Conservation (phyloP, 2,888 invertebrate genomes). For the Campaea margaritaria region DNA sequence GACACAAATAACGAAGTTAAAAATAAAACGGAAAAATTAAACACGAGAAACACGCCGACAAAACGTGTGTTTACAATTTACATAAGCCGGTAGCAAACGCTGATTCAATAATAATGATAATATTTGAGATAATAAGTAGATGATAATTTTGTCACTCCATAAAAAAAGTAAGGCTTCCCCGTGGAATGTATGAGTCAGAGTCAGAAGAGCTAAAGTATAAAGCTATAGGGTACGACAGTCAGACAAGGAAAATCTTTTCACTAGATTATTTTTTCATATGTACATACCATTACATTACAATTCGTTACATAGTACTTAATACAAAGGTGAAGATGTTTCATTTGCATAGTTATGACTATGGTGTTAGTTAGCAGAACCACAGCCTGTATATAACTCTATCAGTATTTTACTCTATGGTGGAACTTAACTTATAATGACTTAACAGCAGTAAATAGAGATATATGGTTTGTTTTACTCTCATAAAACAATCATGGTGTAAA, state of each 20-base stretch:
- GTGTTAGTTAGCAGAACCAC: neutral
- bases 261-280: too few relatives aligned
- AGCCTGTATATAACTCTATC: too few relatives aligned
- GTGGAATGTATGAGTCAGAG: conserved; percentile 9
- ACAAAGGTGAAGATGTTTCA: conserved; percentile 1
- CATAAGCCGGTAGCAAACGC: conserved; percentile 30
- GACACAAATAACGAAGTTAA: conserved; percentile 63
- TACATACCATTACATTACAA: too few relatives aligned
- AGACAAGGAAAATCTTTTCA: too few relatives aligned
- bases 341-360: conserved; percentile 5
- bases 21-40: conserved; percentile 57
- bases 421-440: too few relatives aligned
- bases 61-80: conserved; percentile 18
- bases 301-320: neutral
- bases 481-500: too few relatives aligned
- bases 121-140: conserved; percentile 3
- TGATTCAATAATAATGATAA: conserved; percentile 17
- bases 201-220: too few relatives aligned
- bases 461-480: too few relatives aligned
- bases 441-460: too few relatives aligned
- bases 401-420: neutral
- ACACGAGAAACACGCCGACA: conserved; percentile 47
- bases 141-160: conserved; percentile 7
- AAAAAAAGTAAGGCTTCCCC: conserved; percentile 8
- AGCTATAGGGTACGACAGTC: too few relatives aligned